Evolutionary conservation across 2,888 invertebrate genomes (phyloP).

Genomic region (Agelastica alni): DNA sequence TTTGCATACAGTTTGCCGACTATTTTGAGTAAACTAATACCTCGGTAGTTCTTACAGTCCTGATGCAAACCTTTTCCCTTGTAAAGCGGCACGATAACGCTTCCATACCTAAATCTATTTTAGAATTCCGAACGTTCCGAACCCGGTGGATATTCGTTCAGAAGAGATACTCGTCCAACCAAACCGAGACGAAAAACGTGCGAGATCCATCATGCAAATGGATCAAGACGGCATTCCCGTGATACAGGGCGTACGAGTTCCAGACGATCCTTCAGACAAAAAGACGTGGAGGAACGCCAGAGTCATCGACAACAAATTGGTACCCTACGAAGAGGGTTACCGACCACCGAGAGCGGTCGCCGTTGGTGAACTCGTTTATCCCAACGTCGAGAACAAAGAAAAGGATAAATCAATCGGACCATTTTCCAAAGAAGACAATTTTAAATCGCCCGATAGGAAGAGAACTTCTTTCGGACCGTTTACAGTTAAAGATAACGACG

Average conservation of each 20-base stretch:
- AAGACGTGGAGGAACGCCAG: slow-evolving; percentile 88
- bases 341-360: slow-evolving; percentile 67
- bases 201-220: slow-evolving; percentile 66
- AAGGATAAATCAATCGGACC: slow-evolving; percentile 59
- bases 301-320: slow-evolving; percentile 81
- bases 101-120: too few relatives aligned
- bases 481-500: slow-evolving; percentile 63
- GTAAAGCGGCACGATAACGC: too few relatives aligned
- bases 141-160: slow-evolving; percentile 71
- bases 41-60: too few relatives aligned
- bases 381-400: slow-evolving; percentile 12
- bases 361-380: slow-evolving; percentile 59
- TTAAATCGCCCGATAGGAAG: slow-evolving; percentile 50
- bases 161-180: slow-evolving; percentile 64
- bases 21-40: too few relatives aligned
- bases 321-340: slow-evolving; percentile 74
- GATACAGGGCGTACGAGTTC: slow-evolving; percentile 80
- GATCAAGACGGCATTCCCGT: slow-evolving; percentile 77
- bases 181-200: slow-evolving; percentile 61
- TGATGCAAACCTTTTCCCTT: too few relatives aligned
- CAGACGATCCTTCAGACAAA: slow-evolving; percentile 74
- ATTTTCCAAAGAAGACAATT: slow-evolving; percentile 67
- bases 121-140: slow-evolving; percentile 62
- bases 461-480: slow-evolving; percentile 59
- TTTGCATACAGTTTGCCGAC: too few relatives aligned